Conservation (phyloP, 2,888 invertebrate species). For the Hedychridium roseum region DNA sequence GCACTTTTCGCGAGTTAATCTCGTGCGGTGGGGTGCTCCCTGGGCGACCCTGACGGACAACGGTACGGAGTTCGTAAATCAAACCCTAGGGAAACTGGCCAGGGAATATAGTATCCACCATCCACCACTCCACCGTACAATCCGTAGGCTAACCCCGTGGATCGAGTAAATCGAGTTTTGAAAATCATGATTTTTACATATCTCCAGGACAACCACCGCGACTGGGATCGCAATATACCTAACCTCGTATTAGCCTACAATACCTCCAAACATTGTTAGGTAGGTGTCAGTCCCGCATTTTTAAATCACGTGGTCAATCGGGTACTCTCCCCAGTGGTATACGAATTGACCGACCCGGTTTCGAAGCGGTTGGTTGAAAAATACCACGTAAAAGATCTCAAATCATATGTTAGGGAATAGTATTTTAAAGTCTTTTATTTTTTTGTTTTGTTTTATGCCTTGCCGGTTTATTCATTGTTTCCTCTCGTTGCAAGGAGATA, state of each 20-base stretch:
- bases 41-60: neutral
- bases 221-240: neutral
- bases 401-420: no score
- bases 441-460: no score
- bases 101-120: no score
- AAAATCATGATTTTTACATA: neutral
- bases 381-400: no score
- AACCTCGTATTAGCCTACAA: neutral
- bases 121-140: neutral
- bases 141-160: neutral
- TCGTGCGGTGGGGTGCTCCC: neutral
- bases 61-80: neutral
- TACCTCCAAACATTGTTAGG: neutral
- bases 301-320: no score
- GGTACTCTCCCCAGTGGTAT: no score
- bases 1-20: neutral
- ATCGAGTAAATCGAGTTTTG: neutral
- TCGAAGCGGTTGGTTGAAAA: no score
- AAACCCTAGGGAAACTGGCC: neutral
- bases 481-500: no score
- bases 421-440: no score
- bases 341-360: no score
- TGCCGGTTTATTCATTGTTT: no score
- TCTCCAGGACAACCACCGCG: neutral
- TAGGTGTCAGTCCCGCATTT: neutral